Base-by-base conservation (phyloP, 2,888 invertebrate genomes). In the Sericinus montela region DNA sequence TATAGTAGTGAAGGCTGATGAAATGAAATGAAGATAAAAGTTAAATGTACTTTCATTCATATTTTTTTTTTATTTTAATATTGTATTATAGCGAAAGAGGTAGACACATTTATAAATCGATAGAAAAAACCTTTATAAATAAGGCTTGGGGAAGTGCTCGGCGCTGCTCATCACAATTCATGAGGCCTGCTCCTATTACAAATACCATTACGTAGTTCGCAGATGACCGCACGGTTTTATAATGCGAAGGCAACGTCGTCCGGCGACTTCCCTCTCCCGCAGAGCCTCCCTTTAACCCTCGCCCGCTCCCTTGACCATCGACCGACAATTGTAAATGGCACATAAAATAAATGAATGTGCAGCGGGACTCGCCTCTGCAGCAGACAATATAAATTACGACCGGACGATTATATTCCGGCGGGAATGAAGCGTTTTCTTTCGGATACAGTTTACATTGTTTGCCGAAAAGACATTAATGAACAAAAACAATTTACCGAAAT, bases 271-370 rank as follows among this genome's bases (percentile, higher is more conserved):
- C 66, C 60, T 57, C 62, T 66, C 65, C 64, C 64, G 63, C 62
- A 59, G 65, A 67, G 67, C 67, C 71, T 63, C 69, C 67, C 65
- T 63, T 54, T 60, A 55, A 62, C 70, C 70, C 69, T 68, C 67
- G 59, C 72, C 74, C 67, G 75, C 83, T 84, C 89, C 89, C 89
- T 89, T 89, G 89, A 88, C 89, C 89, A 89, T 89, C 88, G 89
- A 89, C 88, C 89, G 89, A 89, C 89, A 88, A 89, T 89, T 89
- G 89, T 89, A 89, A 89, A 89, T 89, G 89, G 89, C 89, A 89
- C 89, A 89, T 89, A 89, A 89, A 89, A 89, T 89, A 89, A 89
- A 89, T 89, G 89, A 89, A 89, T 89, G 89, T 89, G 89, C 89
- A 87, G 81, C 81, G 87, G 84, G 85, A 85, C 86, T 83, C 82